Evolutionary conservation across 2,888 invertebrate genomes (phyloP), one percentile per base, ranked within the genome.

Genomic region (Drosophila acutilabella): DNA sequence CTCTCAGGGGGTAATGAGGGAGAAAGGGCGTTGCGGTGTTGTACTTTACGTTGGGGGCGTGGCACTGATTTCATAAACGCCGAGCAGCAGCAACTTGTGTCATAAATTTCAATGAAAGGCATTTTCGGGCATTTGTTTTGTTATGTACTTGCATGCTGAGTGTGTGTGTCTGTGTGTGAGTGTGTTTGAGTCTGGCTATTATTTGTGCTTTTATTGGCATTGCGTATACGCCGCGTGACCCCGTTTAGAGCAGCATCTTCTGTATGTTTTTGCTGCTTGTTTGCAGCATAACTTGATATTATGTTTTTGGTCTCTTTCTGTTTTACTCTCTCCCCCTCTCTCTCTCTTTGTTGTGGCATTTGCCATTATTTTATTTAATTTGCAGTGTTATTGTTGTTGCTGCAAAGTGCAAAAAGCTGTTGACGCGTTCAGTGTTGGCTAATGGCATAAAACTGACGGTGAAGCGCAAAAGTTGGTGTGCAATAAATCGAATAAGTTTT

Each of bases 31-130:
- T 38, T 38, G 41, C 54, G 68, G 57, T 54, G 11, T 23, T 23
- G 23, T 23, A 23, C 23, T 23, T 23, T 23, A 23, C 23, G 23
- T 6, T 23, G n/a, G 23, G 38, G 36, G 41, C 56, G 68, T 64
- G 51, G 26, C 57, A 47, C 50, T 57, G 72, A 64, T 68, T 72
- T 62, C 59, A 64, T 64, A 72, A 58, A 42, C 61, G 57, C n/a
- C 36, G 56, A 33, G 23, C 64, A 41, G 30, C 30, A 44, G 41
- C 53, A 74, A 77, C 72, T 77, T 81, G 57, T 16, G 56, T 56
- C 65, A 83, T 88, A 88, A 80, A 83, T 83, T 71, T 82, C 66
- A 81, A 83, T 83, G 73, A 81, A 81, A 64, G 69, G 44, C 71
- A 81, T 85, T 84, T 75, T 57, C 45, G 45, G 20, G 67, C 66